Conservation (phyloP, 2,113 vertebrate species). For the Anarhynchus alexandrinus region DNA sequence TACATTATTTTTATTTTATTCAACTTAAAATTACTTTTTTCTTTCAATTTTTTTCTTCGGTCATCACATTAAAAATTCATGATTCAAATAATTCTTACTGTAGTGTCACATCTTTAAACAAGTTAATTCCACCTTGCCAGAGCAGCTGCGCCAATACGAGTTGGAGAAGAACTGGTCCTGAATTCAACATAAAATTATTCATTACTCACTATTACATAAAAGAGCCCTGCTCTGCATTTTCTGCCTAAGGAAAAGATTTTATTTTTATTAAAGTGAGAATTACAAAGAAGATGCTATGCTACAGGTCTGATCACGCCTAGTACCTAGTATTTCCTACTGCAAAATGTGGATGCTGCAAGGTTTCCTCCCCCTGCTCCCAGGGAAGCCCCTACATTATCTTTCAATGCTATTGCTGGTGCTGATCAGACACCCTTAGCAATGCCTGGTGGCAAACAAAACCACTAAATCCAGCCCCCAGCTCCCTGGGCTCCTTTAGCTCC, state of each 20-base stretch:
- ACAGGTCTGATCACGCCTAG: background rate
- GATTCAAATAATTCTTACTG: background rate
- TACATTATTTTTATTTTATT: background rate
- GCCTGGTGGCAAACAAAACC: background rate
- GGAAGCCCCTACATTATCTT: background rate
- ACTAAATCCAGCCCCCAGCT: background rate
- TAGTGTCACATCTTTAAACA: background rate
- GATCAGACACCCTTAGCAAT: background rate
- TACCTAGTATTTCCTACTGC: background rate
- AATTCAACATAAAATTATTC: background rate
- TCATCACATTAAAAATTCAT: background rate
- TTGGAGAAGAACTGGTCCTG: background rate
- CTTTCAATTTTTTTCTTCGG: background rate
- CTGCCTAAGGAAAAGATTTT: background rate
- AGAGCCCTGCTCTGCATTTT: background rate
- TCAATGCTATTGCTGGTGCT: background rate
- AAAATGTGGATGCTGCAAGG: background rate
- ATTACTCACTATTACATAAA: background rate
- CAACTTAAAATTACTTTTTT: background rate
- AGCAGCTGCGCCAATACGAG: background rate
- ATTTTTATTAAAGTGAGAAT: background rate
- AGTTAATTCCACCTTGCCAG: background rate
- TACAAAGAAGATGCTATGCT: background rate
- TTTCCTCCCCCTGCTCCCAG: accelerated
- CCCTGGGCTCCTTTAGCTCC: background rate